These are phyloP conservation scores for Trididemnum miniatum DNA, from an alignment of 23 tunicate genomes.

Conservation along the genomic window DNA sequence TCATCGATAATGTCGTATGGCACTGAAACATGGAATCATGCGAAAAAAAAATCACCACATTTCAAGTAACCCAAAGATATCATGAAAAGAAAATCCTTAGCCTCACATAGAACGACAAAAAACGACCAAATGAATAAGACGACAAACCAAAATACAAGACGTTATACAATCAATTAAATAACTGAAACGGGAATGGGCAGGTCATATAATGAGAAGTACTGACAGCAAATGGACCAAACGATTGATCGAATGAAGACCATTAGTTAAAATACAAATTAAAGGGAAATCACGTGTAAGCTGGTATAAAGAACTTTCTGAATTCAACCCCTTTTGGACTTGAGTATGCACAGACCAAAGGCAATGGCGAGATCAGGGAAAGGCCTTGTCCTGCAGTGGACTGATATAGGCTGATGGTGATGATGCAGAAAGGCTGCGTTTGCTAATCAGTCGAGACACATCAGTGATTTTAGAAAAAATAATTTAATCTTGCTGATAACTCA, in stretches of 20 bases:
- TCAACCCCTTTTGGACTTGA: neutral
- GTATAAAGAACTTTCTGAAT: neutral
- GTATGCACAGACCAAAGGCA: too few relatives aligned
- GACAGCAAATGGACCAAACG: neutral
- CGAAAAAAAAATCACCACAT: neutral
- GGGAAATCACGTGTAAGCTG: neutral
- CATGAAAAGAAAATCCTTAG: neutral
- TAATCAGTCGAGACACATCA: too few relatives aligned
- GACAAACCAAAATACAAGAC: conserved; percentile 1
- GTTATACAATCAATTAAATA: neutral
- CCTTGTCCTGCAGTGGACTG: too few relatives aligned
- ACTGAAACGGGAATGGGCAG: neutral
- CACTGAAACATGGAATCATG: neutral
- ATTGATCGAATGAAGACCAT: neutral
- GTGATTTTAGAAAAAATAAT: too few relatives aligned
- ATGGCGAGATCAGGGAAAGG: too few relatives aligned
- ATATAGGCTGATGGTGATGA: too few relatives aligned
- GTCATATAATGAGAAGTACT: neutral
- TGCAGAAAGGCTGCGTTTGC: too few relatives aligned
- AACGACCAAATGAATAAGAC: neutral
- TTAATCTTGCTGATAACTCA: too few relatives aligned
- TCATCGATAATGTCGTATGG: neutral
- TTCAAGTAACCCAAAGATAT: neutral
- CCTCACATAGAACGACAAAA: neutral
- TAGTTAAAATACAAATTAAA: neutral